Evolutionary conservation across 92 coral and sea anemone species (phyloP).

Genomic region (Pocillopora grandis): DNA sequence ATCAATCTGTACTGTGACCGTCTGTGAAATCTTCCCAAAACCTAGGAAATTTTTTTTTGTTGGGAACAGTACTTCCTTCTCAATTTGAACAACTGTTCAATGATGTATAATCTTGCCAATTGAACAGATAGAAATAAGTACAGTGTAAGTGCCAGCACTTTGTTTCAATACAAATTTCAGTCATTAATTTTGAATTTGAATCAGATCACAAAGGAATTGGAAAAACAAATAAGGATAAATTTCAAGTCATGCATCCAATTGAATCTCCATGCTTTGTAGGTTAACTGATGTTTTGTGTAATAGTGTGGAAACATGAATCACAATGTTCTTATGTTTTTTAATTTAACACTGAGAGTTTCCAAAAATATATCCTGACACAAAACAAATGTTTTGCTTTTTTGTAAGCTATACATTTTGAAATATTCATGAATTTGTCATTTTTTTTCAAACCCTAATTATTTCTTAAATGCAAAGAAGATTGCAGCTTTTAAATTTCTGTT

Average conservation of each 20-base stretch:
- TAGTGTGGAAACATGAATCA: not conserved
- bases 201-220: not conserved
- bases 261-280: not conserved
- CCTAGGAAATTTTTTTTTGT: not conserved
- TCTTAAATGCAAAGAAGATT: too few species aligned
- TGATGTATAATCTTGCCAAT: not conserved
- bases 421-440: too few species aligned
- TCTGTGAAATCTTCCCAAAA: not conserved
- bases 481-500: too few species aligned
- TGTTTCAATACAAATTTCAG: not conserved
- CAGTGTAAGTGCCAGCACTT: not conserved
- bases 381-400: too few species aligned
- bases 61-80: not conserved
- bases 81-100: not conserved
- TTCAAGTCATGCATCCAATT: not conserved
- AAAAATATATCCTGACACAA: too few species aligned
- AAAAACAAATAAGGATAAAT: not conserved
- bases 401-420: too few species aligned
- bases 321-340: not conserved
- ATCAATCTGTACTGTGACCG: not conserved
- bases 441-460: too few species aligned
- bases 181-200: constrained; percentile 21
- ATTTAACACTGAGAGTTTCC: too few species aligned
- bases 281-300: not conserved
- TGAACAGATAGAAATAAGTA: not conserved